phyloP scores from a whole-genome alignment of 2,888 invertebrate species.

The Rambutsinella grinnellia region DNA sequence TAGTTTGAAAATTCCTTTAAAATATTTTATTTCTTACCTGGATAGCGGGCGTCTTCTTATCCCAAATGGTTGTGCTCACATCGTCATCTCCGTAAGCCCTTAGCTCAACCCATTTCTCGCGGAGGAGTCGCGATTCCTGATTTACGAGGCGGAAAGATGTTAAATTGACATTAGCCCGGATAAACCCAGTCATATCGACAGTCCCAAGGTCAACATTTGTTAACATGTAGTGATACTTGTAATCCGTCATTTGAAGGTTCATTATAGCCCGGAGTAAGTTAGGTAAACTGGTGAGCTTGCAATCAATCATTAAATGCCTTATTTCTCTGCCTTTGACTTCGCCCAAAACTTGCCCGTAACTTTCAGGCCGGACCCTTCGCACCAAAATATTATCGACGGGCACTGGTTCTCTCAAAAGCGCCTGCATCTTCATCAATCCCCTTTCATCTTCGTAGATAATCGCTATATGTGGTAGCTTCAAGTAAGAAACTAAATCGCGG shows the following conservation, averaged over 20 bases:
- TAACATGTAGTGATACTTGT: slow-evolving; percentile 86
- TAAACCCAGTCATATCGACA: slow-evolving; percentile 61
- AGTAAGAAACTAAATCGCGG: slow-evolving; percentile 56
- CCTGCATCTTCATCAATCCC: slow-evolving; percentile 71
- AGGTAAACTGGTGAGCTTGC: slow-evolving; percentile 67
- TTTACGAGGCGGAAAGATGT: slow-evolving; percentile 64
- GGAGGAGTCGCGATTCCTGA: slow-evolving; percentile 58
- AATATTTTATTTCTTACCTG: slow-evolving; percentile 36
- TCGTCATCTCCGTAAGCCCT: slow-evolving; percentile 64
- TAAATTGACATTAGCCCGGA: slow-evolving; percentile 61
- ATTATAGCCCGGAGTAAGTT: slow-evolving; percentile 61
- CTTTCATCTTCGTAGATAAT: slow-evolving; percentile 63
- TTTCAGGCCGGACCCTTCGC: slow-evolving; percentile 69
- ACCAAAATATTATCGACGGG: slow-evolving; percentile 69
- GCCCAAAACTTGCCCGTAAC: slow-evolving; percentile 70
- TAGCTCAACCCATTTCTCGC: slow-evolving; percentile 63
- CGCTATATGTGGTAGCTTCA: slow-evolving; percentile 55
- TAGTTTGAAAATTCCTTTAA: neutral
- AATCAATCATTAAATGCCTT: slow-evolving; percentile 71
- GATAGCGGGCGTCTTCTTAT: slow-evolving; percentile 57
- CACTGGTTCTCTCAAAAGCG: slow-evolving; percentile 70
- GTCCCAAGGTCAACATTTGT: slow-evolving; percentile 73
- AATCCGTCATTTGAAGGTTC: slow-evolving; percentile 81
- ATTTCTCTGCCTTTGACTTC: slow-evolving; percentile 71
- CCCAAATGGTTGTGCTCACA: slow-evolving; percentile 56